Evolutionary conservation across 2,888 invertebrate species (phyloP), one percentile per base, ranked within the genome.

Genomic region (Heliconius ethilla): DNA sequence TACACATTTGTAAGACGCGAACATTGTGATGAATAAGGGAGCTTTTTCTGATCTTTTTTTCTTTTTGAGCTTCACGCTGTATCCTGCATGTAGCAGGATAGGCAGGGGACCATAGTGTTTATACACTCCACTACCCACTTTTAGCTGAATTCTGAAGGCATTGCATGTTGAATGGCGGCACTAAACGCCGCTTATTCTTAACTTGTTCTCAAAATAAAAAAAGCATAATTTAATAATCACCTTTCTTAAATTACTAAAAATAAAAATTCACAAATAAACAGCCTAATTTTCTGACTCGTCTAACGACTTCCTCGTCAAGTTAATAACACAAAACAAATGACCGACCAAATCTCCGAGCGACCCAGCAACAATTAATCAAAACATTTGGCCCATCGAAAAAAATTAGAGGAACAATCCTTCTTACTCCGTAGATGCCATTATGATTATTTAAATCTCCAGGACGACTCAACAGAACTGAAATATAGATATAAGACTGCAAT

Each of bases 321-420:
- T 92, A 93, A 92, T 93, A 92, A 90, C 89, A 89, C 88, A 91
- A 91, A 92, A 92, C 91, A 93, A 93, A 93, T 92, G 90, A 89
- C 90, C 85, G 85, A 86, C 86, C 85, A 87, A 90, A 90, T 90
- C 88, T 88, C 87, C 85, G 82, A 85, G 85, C 88, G 85, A 88
- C 88, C 86, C 85, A 84, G 83, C 86, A 88, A 91, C 91, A 90
- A 94, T 94, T 93, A 91, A 94, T 93, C 93, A 94, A 91, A 91
- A 91, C 88, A 89, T 86, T 88, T 86, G 82, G 82, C 86, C 82
- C 82, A 81, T 82, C 77, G 80, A 92, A 92, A 92, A 40, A 92
- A 91, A 90, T 87, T 85, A 85, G 86, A 86, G 83, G 83, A 87
- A 87, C 86, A 89, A 90, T 89, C 90, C 90, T 88, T 88, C 89